Percentiles rank a stretch among this genome's conserved stretches.
These are phyloP conservation scores for Lithosia quadra DNA, from an alignment of 2,888 invertebrate genomes.

Conservation along the genomic window DNA sequence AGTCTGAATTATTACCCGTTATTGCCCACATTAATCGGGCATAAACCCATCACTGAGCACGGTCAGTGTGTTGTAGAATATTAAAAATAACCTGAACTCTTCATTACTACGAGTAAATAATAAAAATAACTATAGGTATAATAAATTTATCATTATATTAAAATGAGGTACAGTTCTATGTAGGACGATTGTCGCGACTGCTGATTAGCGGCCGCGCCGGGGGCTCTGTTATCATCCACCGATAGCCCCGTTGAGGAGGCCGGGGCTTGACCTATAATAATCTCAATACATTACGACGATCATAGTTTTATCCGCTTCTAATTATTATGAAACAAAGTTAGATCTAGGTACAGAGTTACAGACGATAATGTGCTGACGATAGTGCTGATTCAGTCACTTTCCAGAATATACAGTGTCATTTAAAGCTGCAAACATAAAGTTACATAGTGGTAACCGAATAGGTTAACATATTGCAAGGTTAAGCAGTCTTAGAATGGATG, in stretches of 20 bases:
- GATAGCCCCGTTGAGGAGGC: slow-evolving; percentile 66
- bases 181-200: slow-evolving; percentile 43
- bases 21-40: too few species aligned
- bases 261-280: slow-evolving; percentile 53
- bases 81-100: neutral
- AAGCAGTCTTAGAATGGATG: too few species aligned
- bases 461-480: too few species aligned
- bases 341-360: too few species aligned
- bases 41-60: too few species aligned
- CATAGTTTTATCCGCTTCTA: slow-evolving; percentile 13
- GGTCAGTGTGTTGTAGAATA: neutral
- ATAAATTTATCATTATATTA: slow-evolving; percentile 21
- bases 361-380: too few species aligned
- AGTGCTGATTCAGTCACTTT: too few species aligned
- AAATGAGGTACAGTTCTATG: slow-evolving; percentile 34
- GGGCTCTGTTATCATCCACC: slow-evolving; percentile 45
- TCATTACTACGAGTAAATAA: slow-evolving; percentile 17
- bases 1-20: too few species aligned
- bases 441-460: too few species aligned
- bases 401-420: too few species aligned
- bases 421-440: too few species aligned
- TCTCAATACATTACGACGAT: slow-evolving; percentile 25
- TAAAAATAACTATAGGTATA: slow-evolving; percentile 41
- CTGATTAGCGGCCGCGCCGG: slow-evolving; percentile 38
- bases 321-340: neutral